A percentile compares a stretch with the other conserved stretches of the same genome.
Conservation (phyloP, 2,888 invertebrate genomes). For the Nymphalis polychloros region DNA sequence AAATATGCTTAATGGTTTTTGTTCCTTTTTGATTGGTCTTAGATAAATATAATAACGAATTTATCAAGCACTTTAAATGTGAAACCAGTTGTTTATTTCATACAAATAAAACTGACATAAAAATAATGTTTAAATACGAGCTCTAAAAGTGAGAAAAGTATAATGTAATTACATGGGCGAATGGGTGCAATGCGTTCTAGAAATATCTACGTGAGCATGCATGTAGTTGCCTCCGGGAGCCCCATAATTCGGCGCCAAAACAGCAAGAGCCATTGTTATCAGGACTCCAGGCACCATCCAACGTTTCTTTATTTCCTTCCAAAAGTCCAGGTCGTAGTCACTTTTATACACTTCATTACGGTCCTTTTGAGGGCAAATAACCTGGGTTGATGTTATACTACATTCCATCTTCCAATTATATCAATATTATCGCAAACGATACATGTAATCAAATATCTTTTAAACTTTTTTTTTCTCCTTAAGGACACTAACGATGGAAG, state of each 20-base stretch:
- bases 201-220: constrained; percentile 63
- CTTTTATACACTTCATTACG: constrained; percentile 38
- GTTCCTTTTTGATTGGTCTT: too few species aligned
- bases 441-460: neutral
- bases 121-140: neutral
- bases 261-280: constrained; percentile 56
- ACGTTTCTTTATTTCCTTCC: constrained; percentile 55
- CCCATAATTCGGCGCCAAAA: constrained; percentile 60
- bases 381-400: constrained; percentile 38
- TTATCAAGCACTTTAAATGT: neutral
- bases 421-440: neutral
- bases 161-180: constrained; percentile 57
- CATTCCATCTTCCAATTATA: constrained; percentile 33
- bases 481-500: neutral
- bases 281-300: constrained; percentile 67
- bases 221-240: constrained; percentile 73
- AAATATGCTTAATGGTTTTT: too few species aligned
- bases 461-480: neutral
- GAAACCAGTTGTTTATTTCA: neutral
- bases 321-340: constrained; percentile 55
- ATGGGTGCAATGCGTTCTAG: constrained; percentile 72
- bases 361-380: constrained; percentile 38
- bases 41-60: too few species aligned
- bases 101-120: neutral
- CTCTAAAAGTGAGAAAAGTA: constrained; percentile 8